Conservation (phyloP, 2,113 vertebrate genomes). For the Chaenocephalus aceratus region DNA sequence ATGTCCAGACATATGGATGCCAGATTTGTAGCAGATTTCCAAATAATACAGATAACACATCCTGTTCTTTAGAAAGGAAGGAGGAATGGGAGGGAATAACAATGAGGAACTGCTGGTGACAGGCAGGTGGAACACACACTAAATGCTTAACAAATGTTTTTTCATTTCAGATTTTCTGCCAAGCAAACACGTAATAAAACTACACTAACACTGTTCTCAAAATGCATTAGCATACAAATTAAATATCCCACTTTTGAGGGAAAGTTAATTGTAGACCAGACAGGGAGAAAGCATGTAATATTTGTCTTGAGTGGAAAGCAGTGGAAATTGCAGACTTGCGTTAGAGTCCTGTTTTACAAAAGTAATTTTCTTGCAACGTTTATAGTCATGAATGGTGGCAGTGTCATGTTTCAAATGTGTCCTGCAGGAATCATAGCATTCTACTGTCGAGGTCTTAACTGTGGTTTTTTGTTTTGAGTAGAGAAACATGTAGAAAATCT, state of each 20-base stretch:
- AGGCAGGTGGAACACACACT: not conserved
- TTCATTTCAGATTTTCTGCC: conserved; percentile 1
- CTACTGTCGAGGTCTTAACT: not conserved
- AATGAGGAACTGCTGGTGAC: not conserved
- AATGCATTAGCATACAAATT: not conserved
- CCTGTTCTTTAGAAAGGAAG: conserved; percentile 34
- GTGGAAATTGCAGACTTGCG: not conserved
- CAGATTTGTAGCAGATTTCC: conserved; percentile 71
- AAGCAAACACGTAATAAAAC: conserved; percentile 25
- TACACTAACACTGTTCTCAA: not conserved
- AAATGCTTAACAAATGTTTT: conserved; percentile 14
- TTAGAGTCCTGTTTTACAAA: not conserved
- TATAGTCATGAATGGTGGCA: not conserved
- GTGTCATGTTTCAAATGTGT: not conserved
- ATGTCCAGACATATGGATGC: conserved; percentile 66
- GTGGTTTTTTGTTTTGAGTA: not conserved
- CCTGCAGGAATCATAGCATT: not conserved
- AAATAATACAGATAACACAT: conserved; percentile 59
- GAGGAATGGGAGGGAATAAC: conserved; percentile 42
- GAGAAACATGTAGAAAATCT: not conserved
- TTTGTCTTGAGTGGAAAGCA: not conserved
- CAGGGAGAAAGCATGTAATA: not conserved
- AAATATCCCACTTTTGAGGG: conserved; percentile 14
- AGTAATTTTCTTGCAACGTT: not conserved
- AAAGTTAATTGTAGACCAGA: not conserved